phyloP scores from a whole-genome alignment of 2,113 vertebrate genomes.

The Oxyura jamaicensis region DNA sequence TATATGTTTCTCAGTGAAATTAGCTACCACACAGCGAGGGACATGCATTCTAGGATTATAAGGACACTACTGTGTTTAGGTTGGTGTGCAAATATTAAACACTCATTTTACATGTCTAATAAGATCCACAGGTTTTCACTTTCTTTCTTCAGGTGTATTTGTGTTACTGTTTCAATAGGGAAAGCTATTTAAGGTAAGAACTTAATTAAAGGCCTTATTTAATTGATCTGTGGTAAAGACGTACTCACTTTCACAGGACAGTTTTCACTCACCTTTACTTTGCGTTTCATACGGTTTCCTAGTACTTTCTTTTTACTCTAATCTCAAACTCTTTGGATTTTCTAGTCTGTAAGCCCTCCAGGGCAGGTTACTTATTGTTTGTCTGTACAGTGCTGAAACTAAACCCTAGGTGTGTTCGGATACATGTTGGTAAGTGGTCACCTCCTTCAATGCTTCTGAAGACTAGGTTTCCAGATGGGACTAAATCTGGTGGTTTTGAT shows the following conservation, averaged over 20 bases:
- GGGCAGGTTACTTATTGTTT: not conserved
- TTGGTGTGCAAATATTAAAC: not conserved
- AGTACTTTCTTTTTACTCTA: not conserved
- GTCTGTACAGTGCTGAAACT: not conserved
- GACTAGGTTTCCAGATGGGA: not conserved
- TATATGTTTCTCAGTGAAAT: not conserved
- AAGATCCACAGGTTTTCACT: not conserved
- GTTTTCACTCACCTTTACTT: constrained; percentile 7
- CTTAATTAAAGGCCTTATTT: not conserved
- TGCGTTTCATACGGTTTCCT: not conserved
- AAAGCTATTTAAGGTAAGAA: not conserved
- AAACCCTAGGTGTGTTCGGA: not conserved
- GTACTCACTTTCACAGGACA: not conserved
- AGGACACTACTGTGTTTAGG: not conserved
- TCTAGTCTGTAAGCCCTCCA: not conserved
- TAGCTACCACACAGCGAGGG: not conserved
- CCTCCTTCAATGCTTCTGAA: not conserved
- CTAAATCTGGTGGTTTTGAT: not conserved
- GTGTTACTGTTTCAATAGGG: constrained; percentile 2
- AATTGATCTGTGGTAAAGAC: not conserved
- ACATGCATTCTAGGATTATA: not conserved
- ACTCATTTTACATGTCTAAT: not conserved
- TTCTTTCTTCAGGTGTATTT: not conserved
- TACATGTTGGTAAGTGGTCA: not conserved
- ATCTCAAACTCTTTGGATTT: not conserved